phyloP scores from a whole-genome alignment of 2,797 vertebrate genomes.

The Thunnus albacares region DNA sequence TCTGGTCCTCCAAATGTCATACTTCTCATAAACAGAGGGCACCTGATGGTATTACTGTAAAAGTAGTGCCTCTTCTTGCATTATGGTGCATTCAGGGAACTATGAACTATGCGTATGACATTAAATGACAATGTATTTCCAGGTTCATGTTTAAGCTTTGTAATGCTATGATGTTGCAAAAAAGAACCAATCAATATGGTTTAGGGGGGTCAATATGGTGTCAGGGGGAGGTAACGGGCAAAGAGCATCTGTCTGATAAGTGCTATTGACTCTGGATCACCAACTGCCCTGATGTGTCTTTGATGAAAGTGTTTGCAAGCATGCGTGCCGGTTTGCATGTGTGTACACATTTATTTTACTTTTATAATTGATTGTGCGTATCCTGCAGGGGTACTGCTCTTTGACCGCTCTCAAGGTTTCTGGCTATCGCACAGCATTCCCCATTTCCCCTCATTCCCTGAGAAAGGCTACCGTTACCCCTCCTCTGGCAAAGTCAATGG shows the following conservation, averaged over 20 bases:
- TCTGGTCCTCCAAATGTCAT: not conserved
- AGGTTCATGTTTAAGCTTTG: not conserved
- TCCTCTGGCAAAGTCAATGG: constrained; percentile 86
- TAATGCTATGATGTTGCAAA: constrained; percentile 17
- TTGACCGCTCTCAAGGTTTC: constrained; percentile 92
- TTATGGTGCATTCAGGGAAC: not conserved
- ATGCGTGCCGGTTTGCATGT: not conserved
- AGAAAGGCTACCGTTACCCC: constrained; percentile 91
- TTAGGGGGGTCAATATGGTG: not conserved
- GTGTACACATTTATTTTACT: not conserved
- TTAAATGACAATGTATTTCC: not conserved
- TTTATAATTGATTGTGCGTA: constrained; percentile 41
- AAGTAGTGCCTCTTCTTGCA: not conserved
- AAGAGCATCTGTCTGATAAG: constrained; percentile 75
- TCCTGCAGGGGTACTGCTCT: constrained; percentile 89
- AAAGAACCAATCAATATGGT: constrained; percentile 40
- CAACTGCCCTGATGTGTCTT: constrained; percentile 16
- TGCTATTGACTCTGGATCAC: constrained; percentile 64
- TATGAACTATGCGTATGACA: not conserved
- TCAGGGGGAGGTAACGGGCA: constrained; percentile 63
- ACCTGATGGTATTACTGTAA: not conserved
- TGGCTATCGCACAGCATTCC: constrained; percentile 95
- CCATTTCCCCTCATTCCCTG: constrained; percentile 90
- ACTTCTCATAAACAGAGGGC: fast-evolving
- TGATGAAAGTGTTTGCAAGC: constrained; percentile 21